These are phyloP conservation scores for Rapana venosa DNA, from an alignment of 2,888 invertebrate species.

Conservation along the genomic window DNA sequence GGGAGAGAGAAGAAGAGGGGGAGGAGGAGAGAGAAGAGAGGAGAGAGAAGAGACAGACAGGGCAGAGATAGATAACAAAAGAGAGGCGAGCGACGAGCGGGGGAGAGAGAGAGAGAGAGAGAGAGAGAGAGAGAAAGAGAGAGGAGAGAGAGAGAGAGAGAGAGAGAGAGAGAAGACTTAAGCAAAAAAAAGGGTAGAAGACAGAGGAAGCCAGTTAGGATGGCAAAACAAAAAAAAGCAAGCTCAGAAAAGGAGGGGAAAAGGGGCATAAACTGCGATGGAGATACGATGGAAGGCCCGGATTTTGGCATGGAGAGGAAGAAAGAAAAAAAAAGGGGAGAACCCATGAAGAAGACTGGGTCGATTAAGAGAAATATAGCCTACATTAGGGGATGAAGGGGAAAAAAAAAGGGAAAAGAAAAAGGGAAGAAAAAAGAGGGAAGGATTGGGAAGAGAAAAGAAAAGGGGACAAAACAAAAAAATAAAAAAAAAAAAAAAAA, in stretches of 20 bases:
- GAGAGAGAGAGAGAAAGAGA: slow-evolving; percentile 22
- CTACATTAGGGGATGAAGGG: no score
- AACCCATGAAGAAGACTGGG: no score
- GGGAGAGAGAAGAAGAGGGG: background rate
- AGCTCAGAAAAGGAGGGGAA: background rate
- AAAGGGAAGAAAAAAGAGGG: background rate
- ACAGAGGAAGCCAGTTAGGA: background rate
- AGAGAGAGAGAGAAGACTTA: background rate
- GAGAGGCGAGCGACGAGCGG: slow-evolving; percentile 13
- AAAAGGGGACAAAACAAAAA: background rate
- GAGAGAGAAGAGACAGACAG: background rate
- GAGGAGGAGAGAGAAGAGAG: background rate
- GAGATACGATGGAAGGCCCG: no score
- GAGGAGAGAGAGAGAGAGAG: slow-evolving; percentile 11
- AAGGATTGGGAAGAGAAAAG: background rate
- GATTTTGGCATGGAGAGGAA: background rate
- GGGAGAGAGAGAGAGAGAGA: slow-evolving; percentile 30
- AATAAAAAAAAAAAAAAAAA: background rate
- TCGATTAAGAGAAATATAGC: no score
- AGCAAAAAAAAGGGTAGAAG: background rate
- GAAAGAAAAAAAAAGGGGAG: background rate
- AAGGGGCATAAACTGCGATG: no score
- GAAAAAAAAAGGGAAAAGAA: background rate
- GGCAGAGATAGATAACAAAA: slow-evolving; percentile 8
- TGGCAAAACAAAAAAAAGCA: background rate